Percentiles rank a stretch among this genome's conserved stretches.
These are phyloP conservation scores for Thaleichthys pacificus DNA, from an alignment of 2,797 vertebrate genomes.

Conservation along the genomic window DNA sequence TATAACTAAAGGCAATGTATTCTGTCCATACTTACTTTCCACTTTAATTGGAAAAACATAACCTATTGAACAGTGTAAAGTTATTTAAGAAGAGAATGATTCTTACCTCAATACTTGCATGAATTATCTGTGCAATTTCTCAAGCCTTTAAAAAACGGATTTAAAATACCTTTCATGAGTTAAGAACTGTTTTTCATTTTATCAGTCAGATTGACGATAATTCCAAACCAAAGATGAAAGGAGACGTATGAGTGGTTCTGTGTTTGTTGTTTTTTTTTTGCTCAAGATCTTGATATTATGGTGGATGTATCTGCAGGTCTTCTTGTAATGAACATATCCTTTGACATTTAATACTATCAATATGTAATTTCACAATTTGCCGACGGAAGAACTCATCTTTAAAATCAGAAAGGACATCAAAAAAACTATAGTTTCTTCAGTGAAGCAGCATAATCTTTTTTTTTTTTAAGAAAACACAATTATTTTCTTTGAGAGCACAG, in stretches of 20 bases:
- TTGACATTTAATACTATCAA: constrained; percentile 29
- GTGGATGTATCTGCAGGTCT: constrained; percentile 23
- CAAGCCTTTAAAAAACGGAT: constrained; percentile 34
- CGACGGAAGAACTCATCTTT: constrained; percentile 24
- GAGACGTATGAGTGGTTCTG: constrained; percentile 18
- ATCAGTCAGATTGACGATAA: constrained; percentile 38
- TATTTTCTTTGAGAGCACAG: background rate
- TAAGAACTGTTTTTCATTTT: constrained; percentile 35
- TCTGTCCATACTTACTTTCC: too few species aligned
- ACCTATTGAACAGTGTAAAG: background rate
- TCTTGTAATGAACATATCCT: constrained; percentile 22
- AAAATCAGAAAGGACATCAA: constrained; percentile 16
- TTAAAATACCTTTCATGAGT: constrained; percentile 41
- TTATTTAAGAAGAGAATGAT: background rate
- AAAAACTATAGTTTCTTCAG: background rate
- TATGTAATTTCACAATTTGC: constrained; percentile 25
- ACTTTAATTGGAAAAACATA: too few species aligned
- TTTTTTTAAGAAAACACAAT: constrained; percentile 12
- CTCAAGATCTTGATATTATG: constrained; percentile 29
- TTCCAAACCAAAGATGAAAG: constrained; percentile 45
- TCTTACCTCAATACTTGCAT: constrained; percentile 26
- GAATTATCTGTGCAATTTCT: constrained; percentile 41
- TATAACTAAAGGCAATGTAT: too few species aligned
- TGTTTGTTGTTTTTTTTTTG: background rate
- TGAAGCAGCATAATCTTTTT: background rate